These are phyloP conservation scores for Galerucella nymphaeae DNA, from an alignment of 2,888 invertebrate genomes.

Conservation along the genomic window DNA sequence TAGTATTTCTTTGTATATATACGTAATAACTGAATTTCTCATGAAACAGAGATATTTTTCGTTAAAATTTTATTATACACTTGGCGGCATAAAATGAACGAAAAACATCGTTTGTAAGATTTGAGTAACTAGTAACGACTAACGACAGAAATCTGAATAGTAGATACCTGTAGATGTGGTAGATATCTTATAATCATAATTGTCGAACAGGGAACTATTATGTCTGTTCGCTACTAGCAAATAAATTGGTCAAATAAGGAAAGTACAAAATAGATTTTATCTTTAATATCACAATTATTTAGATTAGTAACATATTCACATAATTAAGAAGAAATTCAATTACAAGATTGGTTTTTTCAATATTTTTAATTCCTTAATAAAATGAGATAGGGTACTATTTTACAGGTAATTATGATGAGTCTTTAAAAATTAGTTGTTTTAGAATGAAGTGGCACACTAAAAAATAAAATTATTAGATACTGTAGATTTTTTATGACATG, in stretches of 20 bases:
- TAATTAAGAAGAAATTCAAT: background rate
- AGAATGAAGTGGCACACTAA: too few species aligned
- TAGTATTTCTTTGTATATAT: conserved; percentile 15
- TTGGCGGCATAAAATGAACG: background rate
- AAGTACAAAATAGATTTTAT: background rate
- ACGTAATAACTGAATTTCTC: background rate
- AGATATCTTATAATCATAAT: background rate
- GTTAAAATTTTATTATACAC: background rate
- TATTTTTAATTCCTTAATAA: background rate
- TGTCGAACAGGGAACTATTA: background rate
- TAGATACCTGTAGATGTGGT: conserved; percentile 30
- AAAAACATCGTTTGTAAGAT: background rate
- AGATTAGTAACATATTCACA: background rate
- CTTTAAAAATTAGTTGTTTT: too few species aligned
- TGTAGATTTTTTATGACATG: too few species aligned
- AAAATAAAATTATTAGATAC: too few species aligned
- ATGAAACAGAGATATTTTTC: background rate
- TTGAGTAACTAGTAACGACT: conserved; percentile 4
- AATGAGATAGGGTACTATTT: background rate
- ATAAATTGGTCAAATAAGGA: background rate
- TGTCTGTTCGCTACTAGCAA: background rate
- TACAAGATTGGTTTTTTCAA: background rate
- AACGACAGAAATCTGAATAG: conserved; percentile 16
- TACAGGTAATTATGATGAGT: too few species aligned
- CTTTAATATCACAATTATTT: background rate